Conservation (phyloP, 2,888 invertebrate genomes). For the Sipunculus nudus region DNA sequence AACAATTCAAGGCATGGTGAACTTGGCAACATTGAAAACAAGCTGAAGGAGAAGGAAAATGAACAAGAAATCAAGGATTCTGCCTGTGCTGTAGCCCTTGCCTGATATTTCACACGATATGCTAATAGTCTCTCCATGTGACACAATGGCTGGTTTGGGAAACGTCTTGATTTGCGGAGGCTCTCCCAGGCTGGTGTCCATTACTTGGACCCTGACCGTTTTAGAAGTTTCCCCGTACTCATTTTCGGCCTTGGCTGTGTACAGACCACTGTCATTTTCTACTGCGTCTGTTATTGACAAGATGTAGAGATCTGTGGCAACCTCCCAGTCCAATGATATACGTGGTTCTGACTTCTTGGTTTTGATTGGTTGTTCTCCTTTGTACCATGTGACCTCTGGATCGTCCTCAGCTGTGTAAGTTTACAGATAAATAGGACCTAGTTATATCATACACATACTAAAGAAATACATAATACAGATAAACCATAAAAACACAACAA, state of each 20-base stretch:
- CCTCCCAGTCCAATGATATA: background rate
- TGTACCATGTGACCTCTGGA: constrained; percentile 1
- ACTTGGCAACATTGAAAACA: no score
- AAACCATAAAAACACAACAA: no score
- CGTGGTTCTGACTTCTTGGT: background rate
- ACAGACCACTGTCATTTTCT: constrained; percentile 48
- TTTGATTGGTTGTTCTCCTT: no score
- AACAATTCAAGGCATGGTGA: no score
- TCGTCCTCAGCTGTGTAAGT: background rate
- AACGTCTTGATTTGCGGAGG: background rate
- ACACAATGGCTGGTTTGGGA: constrained; percentile 2
- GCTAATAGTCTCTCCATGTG: constrained; percentile 16
- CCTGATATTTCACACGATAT: constrained; percentile 28
- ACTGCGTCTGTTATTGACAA: constrained; percentile 43
- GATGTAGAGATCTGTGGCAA: constrained; percentile 37
- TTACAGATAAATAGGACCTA: no score
- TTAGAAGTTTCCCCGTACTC: constrained; percentile 38
- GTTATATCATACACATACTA: no score
- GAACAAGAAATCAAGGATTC: background rate
- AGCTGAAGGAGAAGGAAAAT: no score
- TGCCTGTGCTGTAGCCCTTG: background rate
- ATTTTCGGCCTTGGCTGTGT: constrained; percentile 48
- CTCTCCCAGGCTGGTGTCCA: background rate
- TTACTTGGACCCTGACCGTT: constrained; percentile 36
- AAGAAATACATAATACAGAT: no score